Evolutionary conservation across 1,140 invertebrate genomes (phyloP), one percentile per base, ranked within the genome.

Genomic region (Zaprionus vittiger): DNA sequence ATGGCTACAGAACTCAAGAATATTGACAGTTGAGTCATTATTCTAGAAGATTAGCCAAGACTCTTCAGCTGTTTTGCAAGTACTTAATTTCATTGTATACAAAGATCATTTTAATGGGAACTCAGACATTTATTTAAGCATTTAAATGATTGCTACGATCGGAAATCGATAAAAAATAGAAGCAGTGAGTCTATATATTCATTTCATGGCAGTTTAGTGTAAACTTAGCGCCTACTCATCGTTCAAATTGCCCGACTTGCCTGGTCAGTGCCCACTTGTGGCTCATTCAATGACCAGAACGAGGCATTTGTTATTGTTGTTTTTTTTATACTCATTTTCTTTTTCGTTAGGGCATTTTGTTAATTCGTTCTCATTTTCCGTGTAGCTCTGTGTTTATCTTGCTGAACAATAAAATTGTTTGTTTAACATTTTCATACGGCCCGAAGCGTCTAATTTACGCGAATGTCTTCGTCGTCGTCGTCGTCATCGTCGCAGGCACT

Each of bases 391-490:
- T 54, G 61, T 73, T 79, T 67, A 65, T 74, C 49, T 79, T 70
- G 44, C 55, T 80, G 72, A 83, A 80, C 84, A 86, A 86, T 89
- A 83, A 83, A 83, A 83, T 71, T 34, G 47, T 24, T 41, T 82
- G 80, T 89, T 86, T 89, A 83, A 65, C 82, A 87, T 63, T 89
- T 89, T 77, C 73, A 87, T 80, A 70, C 64, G 69, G 69, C 55
- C 73, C 57, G 38, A 73, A 72, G 65, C 54, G 55, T 57, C 41
- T 70, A 82, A 83, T 83, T 82, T 79, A 72, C 72, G 76, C 59
- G 67, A 66, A 67, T 76, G 78, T 73, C 81, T 81, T 81, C 34
- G 56, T 69, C 62, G n/a, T 56, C 77, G 77, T 68, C 31, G 68
- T 71, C 76, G 64, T 52, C 28, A 31, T 31, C 63, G 66, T 74